Percentiles rank a stretch among this genome's conserved stretches.
Conservation (phyloP, 2,797 vertebrate species). For the Poeciliopsis paucimaculata region DNA sequence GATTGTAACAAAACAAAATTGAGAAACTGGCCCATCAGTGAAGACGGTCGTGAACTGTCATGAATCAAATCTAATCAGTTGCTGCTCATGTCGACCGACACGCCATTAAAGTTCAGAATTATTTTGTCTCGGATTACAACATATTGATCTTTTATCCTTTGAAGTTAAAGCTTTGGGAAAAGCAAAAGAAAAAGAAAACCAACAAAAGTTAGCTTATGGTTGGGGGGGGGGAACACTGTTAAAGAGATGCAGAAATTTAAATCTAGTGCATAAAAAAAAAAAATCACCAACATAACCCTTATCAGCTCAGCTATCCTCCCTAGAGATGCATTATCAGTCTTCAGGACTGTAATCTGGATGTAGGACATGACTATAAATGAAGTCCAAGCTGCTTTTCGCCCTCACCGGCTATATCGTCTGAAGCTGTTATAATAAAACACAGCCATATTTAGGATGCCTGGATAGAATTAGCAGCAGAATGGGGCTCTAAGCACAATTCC, state of each 20-base stretch:
- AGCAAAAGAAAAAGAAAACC: constrained; percentile 6
- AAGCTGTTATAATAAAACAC: background rate
- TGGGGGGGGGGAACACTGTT: background rate
- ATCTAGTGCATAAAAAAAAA: constrained; percentile 15
- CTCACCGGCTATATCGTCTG: background rate
- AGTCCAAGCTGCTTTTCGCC: background rate
- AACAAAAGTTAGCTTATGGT: constrained; percentile 31
- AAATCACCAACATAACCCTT: background rate
- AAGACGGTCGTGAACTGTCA: background rate
- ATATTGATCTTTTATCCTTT: constrained; percentile 25
- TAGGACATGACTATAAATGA: background rate
- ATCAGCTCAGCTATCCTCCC: background rate
- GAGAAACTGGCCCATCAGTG: background rate
- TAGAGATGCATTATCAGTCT: background rate
- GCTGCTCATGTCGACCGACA: constrained; percentile 5
- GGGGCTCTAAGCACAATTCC: constrained; percentile 6
- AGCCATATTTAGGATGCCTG: background rate
- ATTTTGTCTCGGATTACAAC: constrained; percentile 31
- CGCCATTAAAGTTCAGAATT: constrained; percentile 16
- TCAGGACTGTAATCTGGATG: background rate
- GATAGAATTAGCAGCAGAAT: constrained; percentile 10
- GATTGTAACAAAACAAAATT: background rate
- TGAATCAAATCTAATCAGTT: background rate
- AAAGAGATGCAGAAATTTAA: background rate
- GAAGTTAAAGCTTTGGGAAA: constrained; percentile 47